Conservation (phyloP, 2,797 vertebrate species). For the Chromobotia macracanthus region DNA sequence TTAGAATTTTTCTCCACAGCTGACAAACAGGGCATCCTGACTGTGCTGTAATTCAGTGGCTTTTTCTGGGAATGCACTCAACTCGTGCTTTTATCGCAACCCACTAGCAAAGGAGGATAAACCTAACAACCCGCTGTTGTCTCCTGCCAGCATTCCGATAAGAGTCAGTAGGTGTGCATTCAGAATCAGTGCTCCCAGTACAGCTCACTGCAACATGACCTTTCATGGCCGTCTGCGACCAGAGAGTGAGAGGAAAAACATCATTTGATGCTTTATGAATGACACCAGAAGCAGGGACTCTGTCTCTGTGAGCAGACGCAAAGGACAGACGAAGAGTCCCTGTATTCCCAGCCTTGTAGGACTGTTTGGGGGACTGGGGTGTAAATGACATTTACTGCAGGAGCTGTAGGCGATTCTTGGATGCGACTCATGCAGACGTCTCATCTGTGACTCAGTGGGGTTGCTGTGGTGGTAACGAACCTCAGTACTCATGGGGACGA, state of each 20-base stretch:
- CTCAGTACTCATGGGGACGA: neutral
- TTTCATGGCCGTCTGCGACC: conserved; percentile 34
- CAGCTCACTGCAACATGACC: conserved; percentile 47
- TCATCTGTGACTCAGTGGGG: conserved; percentile 44
- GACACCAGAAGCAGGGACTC: conserved; percentile 4
- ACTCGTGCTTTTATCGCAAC: conserved; percentile 33
- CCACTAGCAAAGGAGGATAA: conserved; percentile 40
- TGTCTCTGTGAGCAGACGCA: neutral
- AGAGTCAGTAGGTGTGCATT: conserved; percentile 32
- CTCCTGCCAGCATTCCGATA: conserved; percentile 37
- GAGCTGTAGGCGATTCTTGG: conserved; percentile 45
- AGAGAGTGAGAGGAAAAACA: conserved; percentile 20
- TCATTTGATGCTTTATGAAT: neutral
- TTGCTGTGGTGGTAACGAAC: neutral
- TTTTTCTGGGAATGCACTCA: conserved; percentile 39
- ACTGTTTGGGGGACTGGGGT: conserved; percentile 26
- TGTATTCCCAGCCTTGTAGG: conserved; percentile 7
- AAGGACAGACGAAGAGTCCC: neutral
- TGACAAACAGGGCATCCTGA: conserved; percentile 13
- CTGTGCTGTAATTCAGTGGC: conserved; percentile 25
- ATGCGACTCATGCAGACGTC: conserved; percentile 27
- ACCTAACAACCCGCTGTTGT: conserved; percentile 31
- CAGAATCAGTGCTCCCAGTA: neutral
- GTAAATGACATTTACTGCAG: conserved; percentile 49
- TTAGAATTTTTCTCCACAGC: conserved; percentile 33